Evolutionary conservation across 2,797 vertebrate species (phyloP), one percentile per base, ranked within the genome.

Genomic region (Diplodus puntazzo): DNA sequence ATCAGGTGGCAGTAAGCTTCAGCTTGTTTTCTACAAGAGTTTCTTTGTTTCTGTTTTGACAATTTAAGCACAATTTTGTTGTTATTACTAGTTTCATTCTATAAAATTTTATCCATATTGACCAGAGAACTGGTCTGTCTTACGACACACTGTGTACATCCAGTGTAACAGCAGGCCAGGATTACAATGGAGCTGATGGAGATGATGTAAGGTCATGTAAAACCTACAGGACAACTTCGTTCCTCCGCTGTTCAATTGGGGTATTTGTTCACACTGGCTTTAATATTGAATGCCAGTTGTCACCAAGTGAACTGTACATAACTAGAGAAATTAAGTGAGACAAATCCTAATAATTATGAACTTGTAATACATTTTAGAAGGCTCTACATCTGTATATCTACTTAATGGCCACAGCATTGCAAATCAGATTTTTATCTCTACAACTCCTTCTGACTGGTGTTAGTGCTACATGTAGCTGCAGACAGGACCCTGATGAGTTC

Each of bases 201-300:
- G 87, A 89, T 92, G 91, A 93, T 93, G 92, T 77, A 92, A 93
- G 69, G 58, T 55, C 68, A 25, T 85, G 90, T 66, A 93, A 92
- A 93, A 69, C 34, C 76, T 79, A 34, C 54, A 80, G 74, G 66
- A 74, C 69, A 45, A 62, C 5, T n/a, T 4, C 69, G 7, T 34
- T 74, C 52, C 12, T 74, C 34, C 20, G 34, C 48, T 63, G 30
- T 62, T 43, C 2, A 12, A 30, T 55, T 4, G 53, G 11, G 9
- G 18, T 30, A 5, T 42, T 69, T 61, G 50, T 78, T 78, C 45
- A 59, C 21, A n/a, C 53, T 14, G 50, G 21, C 27, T 70, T 23
- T 62, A 50, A 63, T 66, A 61, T 18, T 39, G 21, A 65, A 73
- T 52, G 12, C 9, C 21, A 60, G 7, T 55, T 61, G 48, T 62